Evolutionary conservation across 2,888 invertebrate species (phyloP), one percentile per base, ranked within the genome.

Genomic region (Sepioteuthis lessoniana): DNA sequence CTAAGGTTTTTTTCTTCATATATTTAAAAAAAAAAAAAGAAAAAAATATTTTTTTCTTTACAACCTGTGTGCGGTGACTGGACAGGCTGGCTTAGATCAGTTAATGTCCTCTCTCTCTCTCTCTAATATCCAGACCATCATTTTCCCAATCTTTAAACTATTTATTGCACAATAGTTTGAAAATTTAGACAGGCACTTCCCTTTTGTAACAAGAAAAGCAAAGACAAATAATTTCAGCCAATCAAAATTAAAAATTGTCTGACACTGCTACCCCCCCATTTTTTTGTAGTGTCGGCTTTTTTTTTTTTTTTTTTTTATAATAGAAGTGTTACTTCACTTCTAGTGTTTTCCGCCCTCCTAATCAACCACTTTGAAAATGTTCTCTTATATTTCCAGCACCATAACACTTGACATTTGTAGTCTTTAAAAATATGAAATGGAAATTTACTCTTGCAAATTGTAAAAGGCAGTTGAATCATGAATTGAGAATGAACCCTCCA

Each of bases 91-190:
- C 35, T 76, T n/a, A 76, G 76, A 35, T 35, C 76, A 76, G 76
- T 35, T 16, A n/a, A 76, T 76, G n/a, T 76, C 76, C 76, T n/a
- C 25, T 19, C 76, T 25, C 50, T 25, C 76, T n/a, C 76, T 35
- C n/a, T 76, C 76, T 35, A 76, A 55, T 55, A 55, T 55, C 55
- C 55, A 25, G 25, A 0, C 55, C 55, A n/a, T n/a, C n/a, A 76
- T 76, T 76, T 76, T 76, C 76, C 76, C 76, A 76, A n/a, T 76
- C 76, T 76, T 76, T 76, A 76, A 76, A n/a, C 76, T 76, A 76
- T 76, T 31, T 13, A n/a, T 76, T 76, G 76, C 76, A 76, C 31
- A 19, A 76, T 76, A 76, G 76, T 76, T 76, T 76, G 76, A 76
- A 76, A 25, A 35, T 76, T 76, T 76, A 76, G 76, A n/a, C 76